Evolutionary conservation across 1,140 invertebrate species (phyloP).

Genomic region (Lasioglossum albipes): DNA sequence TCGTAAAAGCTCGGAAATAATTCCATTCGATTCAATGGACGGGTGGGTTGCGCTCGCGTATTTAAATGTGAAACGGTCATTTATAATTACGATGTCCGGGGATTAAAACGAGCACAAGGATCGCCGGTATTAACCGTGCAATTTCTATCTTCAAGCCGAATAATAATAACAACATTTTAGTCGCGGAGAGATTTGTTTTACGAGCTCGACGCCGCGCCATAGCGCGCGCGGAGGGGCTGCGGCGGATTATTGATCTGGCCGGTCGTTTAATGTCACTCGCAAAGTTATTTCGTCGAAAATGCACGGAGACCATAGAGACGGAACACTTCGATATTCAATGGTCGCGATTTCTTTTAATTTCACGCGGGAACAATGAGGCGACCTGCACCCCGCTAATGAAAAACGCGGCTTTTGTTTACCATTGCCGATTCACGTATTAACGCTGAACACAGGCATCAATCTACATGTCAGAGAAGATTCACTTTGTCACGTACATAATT

Average conservation of each 20-base stretch:
- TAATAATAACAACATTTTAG: slow-evolving; percentile 44
- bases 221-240: slow-evolving; percentile 16
- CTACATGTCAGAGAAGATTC: too few species aligned
- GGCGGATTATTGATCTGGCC: slow-evolving; percentile 56
- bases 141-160: slow-evolving; percentile 41
- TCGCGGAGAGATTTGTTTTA: slow-evolving; percentile 56
- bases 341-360: too few species aligned
- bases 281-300: slow-evolving; percentile 58
- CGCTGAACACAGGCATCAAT: too few species aligned
- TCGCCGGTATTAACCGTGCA: slow-evolving; percentile 48
- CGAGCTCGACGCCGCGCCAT: slow-evolving; percentile 8
- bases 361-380: too few species aligned
- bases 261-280: slow-evolving; percentile 58
- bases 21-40: neutral
- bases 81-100: slow-evolving; percentile 21
- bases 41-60: neutral
- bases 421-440: too few species aligned
- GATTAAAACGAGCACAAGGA: slow-evolving; percentile 28
- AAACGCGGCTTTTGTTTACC: too few species aligned
- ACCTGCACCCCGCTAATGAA: too few species aligned
- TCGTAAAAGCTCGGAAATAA: neutral
- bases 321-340: slow-evolving; percentile 51
- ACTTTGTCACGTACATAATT: too few species aligned
- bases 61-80: slow-evolving; percentile 25
- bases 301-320: slow-evolving; percentile 3